Base-by-base conservation (phyloP, 2,888 invertebrate species). In the Drosophila melanosoma region DNA sequence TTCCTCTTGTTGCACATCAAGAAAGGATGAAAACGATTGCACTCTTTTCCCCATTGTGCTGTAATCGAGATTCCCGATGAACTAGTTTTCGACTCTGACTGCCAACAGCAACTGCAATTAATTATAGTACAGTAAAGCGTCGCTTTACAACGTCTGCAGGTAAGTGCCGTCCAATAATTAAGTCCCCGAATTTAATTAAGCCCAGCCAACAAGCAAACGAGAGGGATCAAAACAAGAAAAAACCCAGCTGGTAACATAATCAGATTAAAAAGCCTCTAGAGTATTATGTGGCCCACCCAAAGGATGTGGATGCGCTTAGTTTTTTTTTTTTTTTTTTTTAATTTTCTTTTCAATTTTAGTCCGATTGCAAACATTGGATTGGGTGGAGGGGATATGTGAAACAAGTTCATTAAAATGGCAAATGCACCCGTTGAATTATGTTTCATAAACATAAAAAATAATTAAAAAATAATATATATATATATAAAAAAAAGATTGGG, bases 381-480 rank as follows among this genome's bases (percentile, higher is more conserved):
- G 7, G 26, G n/a, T 40, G 51, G 35, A 12, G 23, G 57, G 62
- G 66, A 71, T 73, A 74, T 87, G 79, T 74, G 85, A 68, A 80
- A 83, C 74, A 85, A 78, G 75, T 81, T 84, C 86, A 88, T 88
- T 84, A 83, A 81, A 83, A 62, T 74, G 75, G 65, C 80, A 83
- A 87, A 75, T 82, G 74, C 83, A 70, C 36, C 66, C 69, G 77
- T 85, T 82, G 79, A 77, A 85, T 82, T 82, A 70, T 74, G 70
- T 63, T 58, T 48, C 71, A 66, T 78, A 68, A 82, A 79, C 87
- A 70, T 52, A 65, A 35, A 66, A 10, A 4, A n/a, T 10, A 40
- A n/a, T 38, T 17, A 17, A 8, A 20, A 15, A 42, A 10, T 12
- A 45, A 20, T 12, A 42, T 12, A 38, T 38, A 3, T 12, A 20